Base-by-base conservation (phyloP, 1,140 invertebrate species). In the Thaumetopoea pityocampa region DNA sequence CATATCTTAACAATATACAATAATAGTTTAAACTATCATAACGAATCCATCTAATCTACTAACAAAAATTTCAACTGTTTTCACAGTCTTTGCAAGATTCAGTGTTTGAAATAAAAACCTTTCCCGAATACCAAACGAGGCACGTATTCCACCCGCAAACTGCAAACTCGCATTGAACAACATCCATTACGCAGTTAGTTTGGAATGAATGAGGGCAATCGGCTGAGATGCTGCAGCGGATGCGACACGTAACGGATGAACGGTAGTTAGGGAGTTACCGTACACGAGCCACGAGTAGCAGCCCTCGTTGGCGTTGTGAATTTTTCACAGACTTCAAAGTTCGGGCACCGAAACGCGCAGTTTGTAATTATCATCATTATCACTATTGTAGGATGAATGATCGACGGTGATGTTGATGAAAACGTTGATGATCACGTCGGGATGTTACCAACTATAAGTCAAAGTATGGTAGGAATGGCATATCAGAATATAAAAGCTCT, bases 131-230 rank as follows among this genome's bases (percentile, higher is more conserved):
- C 24, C 27, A 41, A 41, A 41, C 37, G 14, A 24, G 6, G 12
- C 14, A 30, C 27, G 19, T 30, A 32, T 30, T 32, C 32, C n/a
- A n/a, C 11, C 19, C 16, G 20, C 37, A 41, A 41, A 32, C 28
- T 41, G 28, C 28, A 32, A 41, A 41, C 37, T 32, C 28, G n/a
- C 12, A 10, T 28, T 19, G 14, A 41, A 41, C 37, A 32, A 32
- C 37, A 32, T 41, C 28, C 37, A 41, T 41, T 41, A 41, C 37
- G 27, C n/a, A 32, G 27, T 32, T 28, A 8, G 37, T n/a, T 10
- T 16, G 9, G 37, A 41, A 32, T 23, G 28, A 23, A 20, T 17
- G 27, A 22, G 17, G 6, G 37, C 32, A 41, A 41, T 41, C 37
- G 37, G 6, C 32, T 41, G 14, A 23, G n/a, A 41, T 15, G 10